Base-by-base conservation (phyloP, 1,140 invertebrate genomes). In the Drosophila teissieri region DNA sequence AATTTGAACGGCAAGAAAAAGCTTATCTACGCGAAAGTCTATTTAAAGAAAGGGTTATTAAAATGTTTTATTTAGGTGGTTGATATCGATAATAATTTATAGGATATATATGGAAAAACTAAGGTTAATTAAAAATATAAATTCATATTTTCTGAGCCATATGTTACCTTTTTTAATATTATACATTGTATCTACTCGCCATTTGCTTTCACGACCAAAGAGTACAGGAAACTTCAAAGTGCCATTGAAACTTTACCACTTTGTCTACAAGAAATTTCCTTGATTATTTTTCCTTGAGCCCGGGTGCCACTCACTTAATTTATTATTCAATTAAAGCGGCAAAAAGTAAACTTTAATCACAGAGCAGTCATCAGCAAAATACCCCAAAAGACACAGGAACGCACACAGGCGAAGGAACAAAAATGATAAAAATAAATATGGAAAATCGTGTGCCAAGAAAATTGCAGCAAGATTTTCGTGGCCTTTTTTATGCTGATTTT, bases 261-360 rank as follows among this genome's bases (percentile, higher is more conserved):
- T 48, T 14, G 31, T 48, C 45, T n/a, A 7, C 56, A 37, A 17
- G n/a, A 22, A 5, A 46, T 27, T 48, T 44, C 8, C 24, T 12
- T 36, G 65, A 15, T 52, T 58, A 52, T 75, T 53, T 75, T 27
- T 56, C 15, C 44, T 51, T 42, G 67, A 44, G 74, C 62, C 74
- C 52, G 55, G 42, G 67, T 73, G 78, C 75, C 83, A 73, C 83
- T 86, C 83, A 70, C 83, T 52, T 86, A 88, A 86, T 88, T 88
- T 86, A 86, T 86, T 86, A 88, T 86, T 86, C 83, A 86, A 86
- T 86, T 86, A 86, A 86, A 86, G 72, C 79, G 51, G 70, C 79
- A 65, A 83, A 86, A 86, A 88, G 86, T 76, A 79, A 88, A 86
- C 79, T 86, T 86, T 86, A 86, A 86, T 86, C 83, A 67, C 79